Base-by-base conservation (phyloP, 2,888 invertebrate genomes). In the Uropetala carovei region DNA sequence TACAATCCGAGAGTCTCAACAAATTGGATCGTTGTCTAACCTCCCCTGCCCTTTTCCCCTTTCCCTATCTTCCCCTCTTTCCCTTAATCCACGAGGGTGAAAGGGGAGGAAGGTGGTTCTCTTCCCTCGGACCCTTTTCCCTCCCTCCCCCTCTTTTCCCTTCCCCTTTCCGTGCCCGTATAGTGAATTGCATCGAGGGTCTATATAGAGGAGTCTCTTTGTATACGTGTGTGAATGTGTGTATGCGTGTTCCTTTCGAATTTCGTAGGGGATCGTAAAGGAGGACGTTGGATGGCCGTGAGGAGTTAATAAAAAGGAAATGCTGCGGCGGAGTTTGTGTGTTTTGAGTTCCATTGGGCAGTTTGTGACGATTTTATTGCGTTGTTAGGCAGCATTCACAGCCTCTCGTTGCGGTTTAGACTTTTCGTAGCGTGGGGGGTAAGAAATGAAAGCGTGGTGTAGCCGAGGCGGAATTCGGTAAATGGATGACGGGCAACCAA, bases 11-110 rank as follows among this genome's bases (percentile, higher is more conserved):
- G 57, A 64, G 89, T 60, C 89, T 89, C 89, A 68, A 89, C 89
- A 89, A 89, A 89, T 89, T 89, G 89, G 89, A 89, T 89, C 89
- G 89, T 89, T 89, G 60, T 89, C 89, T 89, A 89, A 89, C 89
- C 89, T 89, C 89, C 64, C 64, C 89, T 89, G 89, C 64, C 64
- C 89, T 43, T 43, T 89, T 43, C 43, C 83, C 83, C 83, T 83
- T n/a, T 64, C 56, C 89, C 64, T 89, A 64, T 89, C 89, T 27
- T 22, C 27, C 89, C 22, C 89, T 43, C 89, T 11, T 13, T 43
- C 43, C 89, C 64, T 11, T 58, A 30, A 30, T 30, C 86, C 18
- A 18, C 86, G 22, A 75, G 75, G 27, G 75, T 43, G 43, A 43
- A 43, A 68, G 68, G 68, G 22, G 68, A 68, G 68, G 5, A 11